Conservation (phyloP, 2,113 vertebrate genomes). For the Xenopus tropicalis region UCB_Xtro_10.0 CM004445.2:60731501-60732000, state of each 20-base stretch:
- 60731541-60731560: constrained; percentile 66
- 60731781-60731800: too few relatives aligned
- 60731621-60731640: constrained; percentile 64
- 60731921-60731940: too few relatives aligned
- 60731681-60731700: constrained; percentile 52
- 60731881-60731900: too few relatives aligned
- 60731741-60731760: constrained; percentile 24
- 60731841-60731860: too few relatives aligned
- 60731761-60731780: too few relatives aligned
- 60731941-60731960: too few relatives aligned
- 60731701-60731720: constrained; percentile 54
- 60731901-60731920: too few relatives aligned
- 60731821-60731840: too few relatives aligned
- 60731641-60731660: constrained; percentile 69
- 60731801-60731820: too few relatives aligned
- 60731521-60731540: constrained; percentile 61
- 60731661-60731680: constrained; percentile 61
- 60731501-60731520: constrained; percentile 60
- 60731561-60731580: constrained; percentile 68
- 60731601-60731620: constrained; percentile 62
- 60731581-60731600: constrained; percentile 70
- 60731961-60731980: too few relatives aligned
- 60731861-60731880: too few relatives aligned
- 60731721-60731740: constrained; percentile 34
- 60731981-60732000: too few relatives aligned